phyloP scores from a whole-genome alignment of 2,888 invertebrate species.

The Volucella inflata region DNA sequence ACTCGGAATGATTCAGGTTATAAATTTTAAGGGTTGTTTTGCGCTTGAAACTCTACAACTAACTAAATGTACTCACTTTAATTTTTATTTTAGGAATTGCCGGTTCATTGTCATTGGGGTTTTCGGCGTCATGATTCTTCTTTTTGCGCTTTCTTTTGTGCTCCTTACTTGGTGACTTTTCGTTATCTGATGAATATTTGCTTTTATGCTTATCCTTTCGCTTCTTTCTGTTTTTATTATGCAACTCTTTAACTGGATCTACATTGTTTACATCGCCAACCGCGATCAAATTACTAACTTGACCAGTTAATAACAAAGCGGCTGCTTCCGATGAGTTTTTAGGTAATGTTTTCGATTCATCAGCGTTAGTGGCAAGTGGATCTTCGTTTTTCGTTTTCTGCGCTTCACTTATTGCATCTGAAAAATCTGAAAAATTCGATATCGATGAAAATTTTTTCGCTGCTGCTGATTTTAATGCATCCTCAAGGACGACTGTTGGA shows the following conservation, averaged over 20 bases:
- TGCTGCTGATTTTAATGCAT: constrained; percentile 60
- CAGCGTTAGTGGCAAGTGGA: constrained; percentile 48
- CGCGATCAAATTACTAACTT: constrained; percentile 67
- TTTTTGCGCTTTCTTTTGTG: constrained; percentile 92
- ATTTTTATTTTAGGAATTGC: constrained; percentile 90
- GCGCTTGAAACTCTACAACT: too few relatives aligned
- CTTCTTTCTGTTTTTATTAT: constrained; percentile 88
- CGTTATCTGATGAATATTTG: constrained; percentile 85
- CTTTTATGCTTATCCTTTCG: constrained; percentile 91
- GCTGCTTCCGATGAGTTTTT: constrained; percentile 72
- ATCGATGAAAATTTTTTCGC: constrained; percentile 59
- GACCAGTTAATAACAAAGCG: constrained; percentile 49
- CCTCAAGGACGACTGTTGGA: constrained; percentile 68
- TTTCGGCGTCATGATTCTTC: constrained; percentile 87
- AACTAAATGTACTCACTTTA: constrained; percentile 85
- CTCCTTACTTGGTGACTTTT: constrained; percentile 88
- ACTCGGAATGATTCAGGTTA: too few relatives aligned
- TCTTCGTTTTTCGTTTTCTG: constrained; percentile 49
- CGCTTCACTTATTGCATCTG: constrained; percentile 59
- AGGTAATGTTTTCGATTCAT: constrained; percentile 39
- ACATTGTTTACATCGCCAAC: constrained; percentile 78
- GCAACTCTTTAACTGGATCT: constrained; percentile 77
- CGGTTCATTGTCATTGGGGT: constrained; percentile 82
- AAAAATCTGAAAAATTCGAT: constrained; percentile 67
- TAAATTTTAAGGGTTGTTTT: too few relatives aligned